Percentiles rank a stretch among this genome's conserved stretches.
phyloP scores from a whole-genome alignment of 2,888 invertebrate genomes.

The Uropetala carovei region DNA sequence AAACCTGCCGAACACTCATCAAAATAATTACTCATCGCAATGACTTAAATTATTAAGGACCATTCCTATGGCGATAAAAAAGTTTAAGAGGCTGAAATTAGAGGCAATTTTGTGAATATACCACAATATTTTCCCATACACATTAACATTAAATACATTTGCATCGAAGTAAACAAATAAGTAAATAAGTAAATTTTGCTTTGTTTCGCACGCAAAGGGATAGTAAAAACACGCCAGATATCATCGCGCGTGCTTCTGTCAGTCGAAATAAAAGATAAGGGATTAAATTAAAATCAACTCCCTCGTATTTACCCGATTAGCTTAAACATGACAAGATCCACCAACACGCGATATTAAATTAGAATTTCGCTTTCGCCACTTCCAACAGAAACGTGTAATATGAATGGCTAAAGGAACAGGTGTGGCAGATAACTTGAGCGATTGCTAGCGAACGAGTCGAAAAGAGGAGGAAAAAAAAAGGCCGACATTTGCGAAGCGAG shows the following conservation, averaged over 20 bases:
- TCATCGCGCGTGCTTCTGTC: background rate
- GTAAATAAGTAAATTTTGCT: too few relatives aligned
- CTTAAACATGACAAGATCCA: background rate
- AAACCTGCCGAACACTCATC: too few relatives aligned
- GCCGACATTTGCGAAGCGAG: background rate
- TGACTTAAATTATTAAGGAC: too few relatives aligned
- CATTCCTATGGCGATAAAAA: too few relatives aligned
- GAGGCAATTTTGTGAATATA: too few relatives aligned
- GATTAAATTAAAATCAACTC: background rate
- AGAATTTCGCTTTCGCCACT: background rate
- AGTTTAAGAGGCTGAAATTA: too few relatives aligned
- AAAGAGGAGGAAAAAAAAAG: background rate
- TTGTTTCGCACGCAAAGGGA: too few relatives aligned
- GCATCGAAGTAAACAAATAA: too few relatives aligned
- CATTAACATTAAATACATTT: too few relatives aligned
- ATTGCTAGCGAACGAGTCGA: background rate
- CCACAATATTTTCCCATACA: too few relatives aligned
- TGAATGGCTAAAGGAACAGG: constrained; percentile 49
- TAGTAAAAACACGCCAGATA: too few relatives aligned
- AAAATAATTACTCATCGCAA: too few relatives aligned
- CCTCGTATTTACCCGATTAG: background rate
- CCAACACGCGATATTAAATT: background rate
- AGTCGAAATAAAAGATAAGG: background rate
- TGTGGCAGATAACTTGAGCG: constrained; percentile 10
- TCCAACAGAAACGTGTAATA: constrained; percentile 15